Evolutionary conservation across 2,888 invertebrate genomes (phyloP), one percentile per base, ranked within the genome.

Genomic region (Philereme vetulata): DNA sequence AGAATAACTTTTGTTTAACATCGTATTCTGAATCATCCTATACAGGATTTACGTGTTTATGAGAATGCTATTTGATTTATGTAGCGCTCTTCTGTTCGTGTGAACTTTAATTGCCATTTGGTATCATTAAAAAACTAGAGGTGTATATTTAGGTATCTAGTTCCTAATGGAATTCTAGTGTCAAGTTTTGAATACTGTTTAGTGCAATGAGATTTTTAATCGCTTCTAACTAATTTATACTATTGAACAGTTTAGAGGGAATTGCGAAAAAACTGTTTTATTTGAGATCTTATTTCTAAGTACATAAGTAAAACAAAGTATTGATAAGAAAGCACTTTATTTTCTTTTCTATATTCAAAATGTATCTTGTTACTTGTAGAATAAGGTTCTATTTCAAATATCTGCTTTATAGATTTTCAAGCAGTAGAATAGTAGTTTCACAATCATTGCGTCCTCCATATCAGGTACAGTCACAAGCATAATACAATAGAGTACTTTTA

Each of bases 401-500:
- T 33, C n/a, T n/a, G 46, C 46, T 46, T 46, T 46, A 34, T 46
- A 33, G 33, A 33, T 33, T 33, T 43, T 43, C n/a, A 42, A 49
- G 34, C 11, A 49, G 8, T 32, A 38, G 49, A 6, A 32, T 44
- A 10, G 44, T 44, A 56, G 8, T 44, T 48, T 9, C 44, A 44
- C 33, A 51, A 49, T 49, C 48, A 51, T 60, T 51, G 60, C 60
- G 60, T 60, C 60, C 60, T 51, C 32, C 6, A 5, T 42, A 36
- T 7, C 36, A 45, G 7, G 50, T 51, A 60, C 50, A 55, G 44
- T 55, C 54, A 48, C 7, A 7, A 11, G 50, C 54, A 54, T 33
- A 36, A 50, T 40, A 50, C 7, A 35, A 1, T 9, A 9, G 9
- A 9, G n/a, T 51, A 33, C 6, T 43, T 34, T 51, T 10, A 51